Evolutionary conservation across 2,113 vertebrate genomes (phyloP), one percentile per base, ranked within the genome.

Genomic region (human (Homo sapiens)): DNA sequence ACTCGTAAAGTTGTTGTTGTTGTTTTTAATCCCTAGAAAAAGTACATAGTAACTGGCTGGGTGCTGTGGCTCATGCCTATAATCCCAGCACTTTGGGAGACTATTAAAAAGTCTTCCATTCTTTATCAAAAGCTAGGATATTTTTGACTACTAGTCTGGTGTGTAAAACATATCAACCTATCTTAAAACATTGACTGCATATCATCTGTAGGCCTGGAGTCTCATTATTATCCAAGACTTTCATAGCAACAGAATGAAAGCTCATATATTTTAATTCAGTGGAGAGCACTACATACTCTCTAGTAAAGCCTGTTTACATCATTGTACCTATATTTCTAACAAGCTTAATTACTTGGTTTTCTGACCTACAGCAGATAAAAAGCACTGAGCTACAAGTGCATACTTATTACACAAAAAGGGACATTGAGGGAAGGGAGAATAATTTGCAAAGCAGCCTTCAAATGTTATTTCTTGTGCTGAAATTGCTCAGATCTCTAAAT

Each of bases 301-400:
- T 75, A n/a, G 13, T 70, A 93, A 40, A 89, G 27, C 61, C 78
- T 97, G 3, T 94, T 92, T 59, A 38, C 17, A 82, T 90, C 35
- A 59, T 38, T 94, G 81, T 94, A 48, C 45, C 66, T 95, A 3
- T 94, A 87, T 90, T 93, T 96, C 78, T 91, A 80, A 76, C 38
- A 84, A 90, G 59, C n/a, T 90, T 89, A 43, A 85, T 84, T 94
- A 75, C 84, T 94, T 93, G 64, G n/a, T 87, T 96, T 92, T 96
- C n/a, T 79, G 64, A 81, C 70, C 72, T 40, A 48, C 18, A 55
- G 25, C 13, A 95, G 38, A 66, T 80, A 93, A 93, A 92, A 96
- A 68, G 23, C 22, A 87, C 40, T 52, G 88, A 61, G 38, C 55
- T 91, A 22, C 43, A 97, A 82, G 86, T 48, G 43, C 14, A 96